Evolutionary conservation across 2,797 vertebrate genomes (phyloP).

Genomic region (Vultur gryphus): DNA sequence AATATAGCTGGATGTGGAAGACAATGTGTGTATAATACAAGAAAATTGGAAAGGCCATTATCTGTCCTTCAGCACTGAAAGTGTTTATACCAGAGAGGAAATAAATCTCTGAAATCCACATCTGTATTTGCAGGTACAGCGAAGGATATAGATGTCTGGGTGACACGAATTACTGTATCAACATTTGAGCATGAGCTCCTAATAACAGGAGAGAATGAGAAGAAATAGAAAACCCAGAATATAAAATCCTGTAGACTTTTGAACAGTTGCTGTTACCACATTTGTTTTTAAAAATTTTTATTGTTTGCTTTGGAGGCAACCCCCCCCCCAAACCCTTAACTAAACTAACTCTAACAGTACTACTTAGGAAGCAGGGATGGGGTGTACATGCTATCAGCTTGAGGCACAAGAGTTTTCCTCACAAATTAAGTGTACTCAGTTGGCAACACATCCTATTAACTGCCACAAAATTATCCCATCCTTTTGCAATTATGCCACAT

Average conservation of each 20-base stretch:
- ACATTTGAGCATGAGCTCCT: neutral
- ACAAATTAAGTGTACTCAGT: neutral
- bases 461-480: neutral
- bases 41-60: neutral
- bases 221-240: neutral
- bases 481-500: neutral
- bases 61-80: neutral
- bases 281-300: neutral
- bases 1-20: neutral
- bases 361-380: neutral
- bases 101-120: conserved; percentile 1
- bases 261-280: neutral
- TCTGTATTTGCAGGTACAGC: conserved; percentile 4
- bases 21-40: neutral
- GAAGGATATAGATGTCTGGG: neutral
- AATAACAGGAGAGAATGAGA: neutral
- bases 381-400: neutral
- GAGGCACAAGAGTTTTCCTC: neutral
- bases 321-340: neutral
- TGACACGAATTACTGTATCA: neutral
- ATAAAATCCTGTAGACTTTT: neutral
- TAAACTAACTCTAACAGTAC: neutral
- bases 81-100: neutral
- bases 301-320: neutral
- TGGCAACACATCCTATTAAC: neutral